Evolutionary conservation across 1,140 invertebrate species (phyloP), one percentile per base, ranked within the genome.

Genomic region (Tetragonula clypearis): DNA sequence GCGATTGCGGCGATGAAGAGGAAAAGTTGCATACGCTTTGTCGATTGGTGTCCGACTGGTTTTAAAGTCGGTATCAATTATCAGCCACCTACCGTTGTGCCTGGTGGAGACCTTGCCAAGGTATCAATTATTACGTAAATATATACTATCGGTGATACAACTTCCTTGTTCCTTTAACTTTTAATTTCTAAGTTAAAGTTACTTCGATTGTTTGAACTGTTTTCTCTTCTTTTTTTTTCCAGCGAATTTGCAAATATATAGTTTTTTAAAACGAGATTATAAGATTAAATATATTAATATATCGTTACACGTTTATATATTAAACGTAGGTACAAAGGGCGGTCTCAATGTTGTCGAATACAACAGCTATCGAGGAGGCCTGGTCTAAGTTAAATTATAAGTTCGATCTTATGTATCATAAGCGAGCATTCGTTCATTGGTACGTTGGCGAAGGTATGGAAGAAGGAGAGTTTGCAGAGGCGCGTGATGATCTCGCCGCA

Each of bases 371-470:
- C 82, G 96, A 96, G 83, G 96, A 97, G 82, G 96, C 97, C 12
- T 98, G 97, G 97, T 95, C 96, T 66, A 95, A 96, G 60, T 92
- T 98, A 9, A 95, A 96, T 90, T 96, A 96, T 87, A 98, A 98
- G 90, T 97, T 97, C 91, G 96, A 96, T 76, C 89, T 97, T n/a
- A 97, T 97, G 97, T 97, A 97, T 89, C 94, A 96, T 9, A 97
- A 97, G 92, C 93, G 97, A 60, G 97, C 97, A 4, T 97, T 98
- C 91, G 96, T 98, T 26, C 97, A 97, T 93, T 97, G 97, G 95
- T 97, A 96, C 90, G 95, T 98, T 14, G 97, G 97, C 11, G 97
- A 98, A 96, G 97, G 97, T 76, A 96, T 98, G 96, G 97, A 98
- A 93, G 97, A 98, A 94, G 96, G 96, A 6, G 97, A 97, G 92